A percentile compares a stretch with the other conserved stretches of the same genome.
Conservation (phyloP, 2,888 invertebrate genomes). For the Bedellia somnulentella region DNA sequence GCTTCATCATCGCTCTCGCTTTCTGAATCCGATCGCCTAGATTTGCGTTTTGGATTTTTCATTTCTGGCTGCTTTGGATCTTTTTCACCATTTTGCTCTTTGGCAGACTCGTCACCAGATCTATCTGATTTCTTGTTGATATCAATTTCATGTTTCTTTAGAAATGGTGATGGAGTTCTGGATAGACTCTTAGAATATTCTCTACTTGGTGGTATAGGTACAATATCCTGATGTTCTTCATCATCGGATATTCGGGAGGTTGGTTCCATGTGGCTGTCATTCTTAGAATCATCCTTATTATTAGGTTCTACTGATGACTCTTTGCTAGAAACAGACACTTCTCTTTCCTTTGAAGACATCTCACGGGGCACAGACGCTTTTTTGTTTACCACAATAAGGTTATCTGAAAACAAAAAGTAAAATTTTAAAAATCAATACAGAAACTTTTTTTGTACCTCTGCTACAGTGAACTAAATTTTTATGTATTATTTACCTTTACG, state of each 20-base stretch:
- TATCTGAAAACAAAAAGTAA: constrained; percentile 22
- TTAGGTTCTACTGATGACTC: constrained; percentile 40
- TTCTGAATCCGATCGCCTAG: constrained; percentile 51
- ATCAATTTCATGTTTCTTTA: constrained; percentile 67
- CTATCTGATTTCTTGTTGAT: constrained; percentile 39
- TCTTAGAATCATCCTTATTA: constrained; percentile 18
- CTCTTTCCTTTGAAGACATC: constrained; percentile 32
- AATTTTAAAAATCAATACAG: too few relatives aligned
- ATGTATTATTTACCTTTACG: constrained; percentile 47
- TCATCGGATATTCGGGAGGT: constrained; percentile 37
- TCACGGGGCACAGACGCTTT: constrained; percentile 39
- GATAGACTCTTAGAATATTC: constrained; percentile 77
- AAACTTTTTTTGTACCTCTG: too few relatives aligned
- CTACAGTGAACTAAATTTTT: too few relatives aligned
- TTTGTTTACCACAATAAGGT: constrained; percentile 26
- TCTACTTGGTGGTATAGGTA: constrained; percentile 32
- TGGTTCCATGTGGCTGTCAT: constrained; percentile 27
- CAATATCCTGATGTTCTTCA: constrained; percentile 41
- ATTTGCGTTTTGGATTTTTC: constrained; percentile 55
- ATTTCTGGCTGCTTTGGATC: constrained; percentile 30
- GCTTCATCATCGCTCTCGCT: constrained; percentile 47
- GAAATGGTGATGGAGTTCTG: constrained; percentile 84
- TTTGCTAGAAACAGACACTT: constrained; percentile 49
- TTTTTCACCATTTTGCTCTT: constrained; percentile 48
- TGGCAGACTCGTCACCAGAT: constrained; percentile 42